These are phyloP conservation scores for Serrognathus titanus DNA, from an alignment of 2,888 invertebrate species.

Conservation along the genomic window DNA sequence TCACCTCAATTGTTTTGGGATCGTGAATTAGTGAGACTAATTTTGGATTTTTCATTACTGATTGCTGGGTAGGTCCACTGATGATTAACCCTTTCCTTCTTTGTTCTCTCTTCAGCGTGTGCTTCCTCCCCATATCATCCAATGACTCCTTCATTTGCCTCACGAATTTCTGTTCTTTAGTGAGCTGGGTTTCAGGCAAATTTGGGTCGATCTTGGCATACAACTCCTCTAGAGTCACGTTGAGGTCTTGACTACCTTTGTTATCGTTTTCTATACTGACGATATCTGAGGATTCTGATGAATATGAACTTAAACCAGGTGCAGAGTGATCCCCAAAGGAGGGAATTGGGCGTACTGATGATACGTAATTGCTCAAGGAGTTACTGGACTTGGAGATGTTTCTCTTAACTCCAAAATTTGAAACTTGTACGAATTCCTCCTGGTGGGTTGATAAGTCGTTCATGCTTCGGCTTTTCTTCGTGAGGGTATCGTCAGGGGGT, in stretches of 20 bases:
- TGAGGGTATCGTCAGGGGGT: conserved; percentile 13
- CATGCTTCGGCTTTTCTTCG: conserved; percentile 30
- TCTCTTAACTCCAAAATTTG: conserved; percentile 6
- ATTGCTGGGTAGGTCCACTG: conserved; percentile 35
- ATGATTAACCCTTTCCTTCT: conserved; percentile 31
- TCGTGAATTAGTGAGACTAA: conserved; percentile 21
- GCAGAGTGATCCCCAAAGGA: neutral
- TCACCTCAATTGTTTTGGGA: conserved; percentile 10
- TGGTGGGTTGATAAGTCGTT: conserved; percentile 24
- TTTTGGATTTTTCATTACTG: conserved; percentile 34
- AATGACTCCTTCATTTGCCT: conserved; percentile 33
- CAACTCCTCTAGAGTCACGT: conserved; percentile 33
- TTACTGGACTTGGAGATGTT: conserved; percentile 1
- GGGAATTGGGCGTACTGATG: neutral
- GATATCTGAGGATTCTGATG: conserved; percentile 6
- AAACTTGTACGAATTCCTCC: conserved; percentile 9
- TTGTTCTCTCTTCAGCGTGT: conserved; percentile 29
- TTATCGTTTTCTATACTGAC: neutral
- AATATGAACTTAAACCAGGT: neutral
- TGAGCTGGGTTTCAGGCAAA: conserved; percentile 28
- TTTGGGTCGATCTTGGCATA: conserved; percentile 32
- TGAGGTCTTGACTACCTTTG: conserved; percentile 10
- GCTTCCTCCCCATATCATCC: conserved; percentile 34
- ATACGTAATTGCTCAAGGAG: conserved; percentile 13
- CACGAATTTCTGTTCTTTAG: conserved; percentile 37